Base-by-base conservation (phyloP, 2,797 vertebrate species). In the Etheostoma nigrum region DNA sequence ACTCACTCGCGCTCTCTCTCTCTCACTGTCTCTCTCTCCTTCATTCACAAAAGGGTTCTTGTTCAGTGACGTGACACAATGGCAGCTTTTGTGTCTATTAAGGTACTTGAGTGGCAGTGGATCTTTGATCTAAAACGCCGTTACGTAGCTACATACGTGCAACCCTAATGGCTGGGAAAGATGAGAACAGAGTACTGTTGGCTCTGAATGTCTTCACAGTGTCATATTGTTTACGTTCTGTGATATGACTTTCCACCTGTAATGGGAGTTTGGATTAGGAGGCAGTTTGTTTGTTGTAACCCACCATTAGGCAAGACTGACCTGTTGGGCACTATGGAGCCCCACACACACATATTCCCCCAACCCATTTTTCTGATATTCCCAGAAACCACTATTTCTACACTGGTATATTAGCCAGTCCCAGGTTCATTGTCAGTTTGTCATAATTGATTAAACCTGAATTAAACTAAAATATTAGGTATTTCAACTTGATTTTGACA, bases 41-140 rank as follows among this genome's bases (percentile, higher is more conserved):
- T 72, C 69, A 71, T 63, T 67, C 55, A 68, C 57, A 36, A 81
- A 72, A 62, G 64, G 23, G 21, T 1, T 55, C 60, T 77, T 83
- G 72, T 83, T 63, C 25, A 57, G 54, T n/a, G 65, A 76, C 61
- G 40, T 61, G 44, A 79, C 55, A 86, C 85, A 86, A 78, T 70
- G 64, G 51, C 7, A 42, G 23, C 16, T 48, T 81, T 63, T 87
- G 74, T 83, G 55, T 74, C 16, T 14, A 3, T 68, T 51, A 53
- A 68, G 71, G 66, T 67, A 62, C 61, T n/a, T 27, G 62, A 72
- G 59, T 16, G 11, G 27, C 55, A 44, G 16, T 63, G 60, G 44
- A 67, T 67, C 27, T 60, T 45, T 45, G 25, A 47, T 64, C 42
- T 73, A 8, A 76, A 64, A 68, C 48, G 25, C 62, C 2, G 49